Evolutionary conservation across 2,113 vertebrate genomes (phyloP).

Genomic region (Tupaia tana): DNA sequence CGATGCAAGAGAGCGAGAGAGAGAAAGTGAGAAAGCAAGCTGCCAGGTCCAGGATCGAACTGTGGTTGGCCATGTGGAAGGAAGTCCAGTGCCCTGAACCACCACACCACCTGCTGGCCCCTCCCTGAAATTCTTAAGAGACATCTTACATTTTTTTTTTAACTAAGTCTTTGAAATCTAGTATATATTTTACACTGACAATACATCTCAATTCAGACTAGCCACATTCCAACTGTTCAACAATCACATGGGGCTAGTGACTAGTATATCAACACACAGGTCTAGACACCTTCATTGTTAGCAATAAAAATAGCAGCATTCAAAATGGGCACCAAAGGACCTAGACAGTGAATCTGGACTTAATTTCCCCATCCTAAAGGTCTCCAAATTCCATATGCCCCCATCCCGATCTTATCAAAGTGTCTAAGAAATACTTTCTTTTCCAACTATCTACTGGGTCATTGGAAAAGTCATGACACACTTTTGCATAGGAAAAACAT

Average conservation of each 20-base stretch:
- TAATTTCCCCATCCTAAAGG: neutral
- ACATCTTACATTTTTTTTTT: neutral
- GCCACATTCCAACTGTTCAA: neutral
- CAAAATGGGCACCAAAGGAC: neutral
- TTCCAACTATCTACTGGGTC: neutral
- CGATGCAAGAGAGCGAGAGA: too few species aligned
- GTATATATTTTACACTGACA: constrained; percentile 25
- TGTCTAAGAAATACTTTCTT: neutral
- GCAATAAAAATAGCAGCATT: neutral
- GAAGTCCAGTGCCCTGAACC: too few species aligned
- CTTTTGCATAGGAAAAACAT: too few species aligned
- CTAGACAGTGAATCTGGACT: neutral
- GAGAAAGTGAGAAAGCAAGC: too few species aligned
- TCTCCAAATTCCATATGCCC: neutral
- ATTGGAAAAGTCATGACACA: too few species aligned
- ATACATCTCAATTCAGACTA: neutral
- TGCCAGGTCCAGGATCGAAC: too few species aligned
- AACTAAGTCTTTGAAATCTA: neutral
- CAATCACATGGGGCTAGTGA: neutral
- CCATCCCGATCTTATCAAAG: neutral
- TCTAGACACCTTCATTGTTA: neutral
- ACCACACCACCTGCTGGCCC: too few species aligned
- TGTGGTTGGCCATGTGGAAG: too few species aligned
- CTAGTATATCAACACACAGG: neutral
- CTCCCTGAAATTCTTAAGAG: neutral